Base-by-base conservation (phyloP, 2,888 invertebrate species). In the Hirtodrosophila histrioides region DNA sequence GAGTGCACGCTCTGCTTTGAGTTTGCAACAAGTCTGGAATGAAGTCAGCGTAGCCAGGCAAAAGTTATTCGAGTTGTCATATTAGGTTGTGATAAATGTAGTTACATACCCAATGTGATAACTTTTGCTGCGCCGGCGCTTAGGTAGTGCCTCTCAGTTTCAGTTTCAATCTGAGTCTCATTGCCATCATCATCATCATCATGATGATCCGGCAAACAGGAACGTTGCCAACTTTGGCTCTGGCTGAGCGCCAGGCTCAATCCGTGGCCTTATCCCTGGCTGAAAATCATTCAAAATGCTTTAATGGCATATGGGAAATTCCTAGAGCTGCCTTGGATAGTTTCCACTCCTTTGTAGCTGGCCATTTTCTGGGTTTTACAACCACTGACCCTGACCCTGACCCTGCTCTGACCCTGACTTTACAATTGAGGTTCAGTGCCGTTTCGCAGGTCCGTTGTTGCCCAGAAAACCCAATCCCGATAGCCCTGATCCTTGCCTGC, bases 31-130 rank as follows among this genome's bases (percentile, higher is more conserved):
- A 31, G 9, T 31, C 8, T 31, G 31, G 31, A 7, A 31, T 31
- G 31, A 12, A 37, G 36, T 10, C 31, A 12, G 23, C 31, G 35
- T 24, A 69, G 35, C 50, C 69, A 74, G 65, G 74, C 82, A 79
- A 86, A 86, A 86, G 75, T 88, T 86, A 85, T 88, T 86, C 78
- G 81, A 86, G 74, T 88, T 89, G 89, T 89, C 89, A 90, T 88
- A 90, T 89, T 89, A 88, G 84, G 81, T 76, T 83, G 84, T 89
- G 89, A 89, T 90, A 89, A 90, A 89, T 89, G 89, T 86, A 89
- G 89, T 89, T 88, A 87, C 89, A 88, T 75, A 81, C 78, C 44
- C 75, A 78, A 85, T 83, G 86, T 90, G 90, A 89, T 89, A 89
- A 89, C 89, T 89, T 88, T 86, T 36, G 44, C 37, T 68, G 74